A percentile compares a stretch with the other conserved stretches of the same genome.
Conservation (phyloP, 2,113 vertebrate species). For the Aspiorhynchus laticeps region DNA sequence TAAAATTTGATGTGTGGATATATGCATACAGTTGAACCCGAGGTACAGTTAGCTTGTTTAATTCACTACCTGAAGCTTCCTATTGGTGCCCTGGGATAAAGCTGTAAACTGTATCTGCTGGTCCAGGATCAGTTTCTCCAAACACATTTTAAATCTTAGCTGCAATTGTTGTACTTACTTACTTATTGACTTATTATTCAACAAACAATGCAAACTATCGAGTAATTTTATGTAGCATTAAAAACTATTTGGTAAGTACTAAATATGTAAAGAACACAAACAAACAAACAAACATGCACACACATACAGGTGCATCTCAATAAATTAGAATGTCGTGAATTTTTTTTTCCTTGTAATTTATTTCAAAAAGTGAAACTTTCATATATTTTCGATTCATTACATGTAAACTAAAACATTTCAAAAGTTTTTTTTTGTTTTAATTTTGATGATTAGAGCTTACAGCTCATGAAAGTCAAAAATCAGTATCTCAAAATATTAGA, state of each 20-base stretch:
- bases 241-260: not conserved
- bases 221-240: not conserved
- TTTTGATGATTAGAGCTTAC: too few relatives aligned
- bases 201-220: not conserved
- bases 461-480: too few relatives aligned
- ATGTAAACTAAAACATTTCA: too few relatives aligned
- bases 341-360: too few relatives aligned
- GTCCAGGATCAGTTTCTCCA: not conserved
- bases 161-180: too few relatives aligned
- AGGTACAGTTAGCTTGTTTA: not conserved
- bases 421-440: too few relatives aligned
- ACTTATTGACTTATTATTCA: not conserved
- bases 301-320: too few relatives aligned
- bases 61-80: not conserved
- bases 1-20: constrained; percentile 2
- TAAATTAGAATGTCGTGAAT: too few relatives aligned
- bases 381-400: too few relatives aligned
- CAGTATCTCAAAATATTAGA: too few relatives aligned
- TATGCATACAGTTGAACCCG: not conserved
- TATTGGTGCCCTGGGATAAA: not conserved
- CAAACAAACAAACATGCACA: too few relatives aligned
- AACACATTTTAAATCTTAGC: not conserved
- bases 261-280: not conserved
- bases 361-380: too few relatives aligned
- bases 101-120: not conserved